Evolutionary conservation across 92 coral and sea anemone species (phyloP), one percentile per base, ranked within the genome.

Genomic region (Umimayanthus chanpuru): DNA sequence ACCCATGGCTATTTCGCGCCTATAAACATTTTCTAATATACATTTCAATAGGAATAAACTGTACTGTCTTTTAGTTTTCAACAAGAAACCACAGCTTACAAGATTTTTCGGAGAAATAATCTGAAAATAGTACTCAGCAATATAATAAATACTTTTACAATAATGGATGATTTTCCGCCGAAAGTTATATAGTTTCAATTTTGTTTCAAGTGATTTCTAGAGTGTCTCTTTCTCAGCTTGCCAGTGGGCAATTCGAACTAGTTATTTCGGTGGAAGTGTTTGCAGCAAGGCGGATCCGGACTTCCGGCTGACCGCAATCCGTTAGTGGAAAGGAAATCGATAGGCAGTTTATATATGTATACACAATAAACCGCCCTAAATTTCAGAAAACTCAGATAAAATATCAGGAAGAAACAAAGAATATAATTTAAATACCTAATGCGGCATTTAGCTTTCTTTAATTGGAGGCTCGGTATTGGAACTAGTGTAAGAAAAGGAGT

Each of bases 221-320:
- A 67, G 44, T 26, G 58, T 65, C 39, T n/a, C 23, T 65, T 82
- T 82, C 47, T 79, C 76, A 29, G 8, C 53, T 44, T 44, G 43
- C 87, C 64, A 28, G 55, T 83, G 66, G 77, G 87, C 36, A 64
- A 30, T 41, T 68, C 28, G 66, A 11, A 53, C 47, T 53, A 68
- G 55, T 78, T 83, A 83, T 83, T 68, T 83, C 71, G 84, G 71
- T 55, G 30, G 30, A 55, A 53, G 55, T 36, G 25, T 70, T 47
- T 32, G 26, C 49, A 67, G 21, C 6, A 25, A 25, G 67, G 11
- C 29, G 41, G 87, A 79, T 39, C 87, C 76, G 87, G 87, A 83
- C 6, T 49, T 83, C 87, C 87, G 87, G 79, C 67, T 71, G 36
- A 70, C 87, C 78, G 77, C 87, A 67, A 83, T 72, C 77, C 41